Evolutionary conservation across 2,797 vertebrate species (phyloP), one percentile per base, ranked within the genome.

Genomic region (Neosalanx taihuensis): DNA sequence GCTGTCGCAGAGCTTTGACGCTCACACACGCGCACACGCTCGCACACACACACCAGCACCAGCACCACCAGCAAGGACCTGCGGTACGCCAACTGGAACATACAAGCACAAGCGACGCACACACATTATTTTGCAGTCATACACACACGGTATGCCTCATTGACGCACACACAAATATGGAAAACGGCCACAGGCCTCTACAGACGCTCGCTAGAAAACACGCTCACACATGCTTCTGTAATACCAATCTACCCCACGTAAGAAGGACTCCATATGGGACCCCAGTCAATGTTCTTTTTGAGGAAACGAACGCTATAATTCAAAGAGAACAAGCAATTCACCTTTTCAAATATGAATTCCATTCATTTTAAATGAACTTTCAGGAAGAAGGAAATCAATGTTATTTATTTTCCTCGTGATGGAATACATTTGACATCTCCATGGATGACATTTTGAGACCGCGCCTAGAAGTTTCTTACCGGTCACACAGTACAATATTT

Each of bases 1-100:
- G 81, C 78, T 80, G 71, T 60, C 53, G 51, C 67, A 61, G 72
- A 60, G 68, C 57, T 62, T 59, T n/a, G 69, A 73, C 69, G 30
- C 57, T 53, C 60, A 63, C 2, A 31, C 30, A 67, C 67, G 69
- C 65, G 37, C 37, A 60, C 35, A 53, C 63, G 64, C 70, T 17
- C 71, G 35, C 64, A 62, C 51, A 61, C 72, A 37, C 12, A n/a
- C n/a, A n/a, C n/a, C n/a, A n/a, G n/a, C n/a, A n/a, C n/a, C n/a
- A n/a, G n/a, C n/a, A n/a, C n/a, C n/a, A n/a, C n/a, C n/a, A 61
- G 59, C 7, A n/a, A n/a, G 51, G 51, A 56, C 9, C 41, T 46
- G 51, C 15, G 51, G 3, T n/a, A 56, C 51, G 6, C 51, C 15
- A 5, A 59, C 20, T 59, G 18, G 41, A 46, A 59, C 57, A 59